These are phyloP conservation scores for Apaloderma vittatum DNA, from an alignment of 2,113 vertebrate species.

Conservation along the genomic window DNA sequence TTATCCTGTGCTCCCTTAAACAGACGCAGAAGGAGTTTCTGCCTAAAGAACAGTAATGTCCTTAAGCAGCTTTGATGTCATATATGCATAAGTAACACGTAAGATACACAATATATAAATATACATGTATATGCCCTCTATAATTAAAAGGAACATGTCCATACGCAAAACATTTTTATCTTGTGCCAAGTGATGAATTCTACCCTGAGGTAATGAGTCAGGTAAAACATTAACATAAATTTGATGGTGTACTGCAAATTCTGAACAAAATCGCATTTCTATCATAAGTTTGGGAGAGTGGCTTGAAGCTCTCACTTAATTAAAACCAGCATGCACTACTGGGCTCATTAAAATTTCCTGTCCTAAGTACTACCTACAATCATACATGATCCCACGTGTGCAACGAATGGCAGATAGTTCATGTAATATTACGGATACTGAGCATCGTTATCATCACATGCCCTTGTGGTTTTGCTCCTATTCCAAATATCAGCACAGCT, in stretches of 20 bases:
- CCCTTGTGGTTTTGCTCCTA: not conserved
- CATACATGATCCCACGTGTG: not conserved
- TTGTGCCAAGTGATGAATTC: conserved; percentile 53
- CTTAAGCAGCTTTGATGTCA: not conserved
- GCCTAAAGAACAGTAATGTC: not conserved
- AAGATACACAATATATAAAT: conserved; percentile 24
- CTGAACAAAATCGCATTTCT: conserved; percentile 11
- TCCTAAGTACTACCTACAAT: not conserved
- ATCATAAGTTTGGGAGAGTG: not conserved
- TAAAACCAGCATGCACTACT: not conserved
- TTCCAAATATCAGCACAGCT: not conserved
- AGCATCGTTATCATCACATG: not conserved
- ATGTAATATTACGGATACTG: not conserved
- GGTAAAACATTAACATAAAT: conserved; percentile 38
- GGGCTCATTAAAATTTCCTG: not conserved
- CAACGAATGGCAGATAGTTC: not conserved
- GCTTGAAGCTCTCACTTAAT: not conserved
- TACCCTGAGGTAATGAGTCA: conserved; percentile 42
- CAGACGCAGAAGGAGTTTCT: not conserved
- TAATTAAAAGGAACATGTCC: conserved; percentile 64
- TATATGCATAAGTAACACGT: conserved; percentile 7
- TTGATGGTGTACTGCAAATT: conserved; percentile 25
- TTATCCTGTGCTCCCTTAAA: not conserved
- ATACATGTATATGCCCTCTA: not conserved
- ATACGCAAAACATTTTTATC: conserved; percentile 60